Conservation (phyloP, 1,140 invertebrate species). For the Reticulitermes speratus region DNA sequence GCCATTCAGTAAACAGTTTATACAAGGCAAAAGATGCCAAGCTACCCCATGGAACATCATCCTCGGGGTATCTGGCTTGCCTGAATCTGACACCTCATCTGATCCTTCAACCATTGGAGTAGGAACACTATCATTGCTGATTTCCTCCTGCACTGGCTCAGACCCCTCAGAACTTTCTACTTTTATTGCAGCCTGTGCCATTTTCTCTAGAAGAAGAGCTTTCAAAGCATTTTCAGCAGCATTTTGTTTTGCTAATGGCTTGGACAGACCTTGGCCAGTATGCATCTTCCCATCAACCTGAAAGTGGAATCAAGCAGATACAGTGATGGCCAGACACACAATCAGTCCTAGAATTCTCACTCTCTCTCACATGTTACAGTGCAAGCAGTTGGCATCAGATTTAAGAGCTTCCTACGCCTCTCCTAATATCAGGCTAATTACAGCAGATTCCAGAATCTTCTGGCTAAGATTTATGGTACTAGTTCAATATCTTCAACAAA, state of each 20-base stretch:
- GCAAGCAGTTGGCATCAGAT: too few relatives aligned
- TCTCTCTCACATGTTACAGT: too few relatives aligned
- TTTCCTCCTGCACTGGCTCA: slow-evolving; percentile 17
- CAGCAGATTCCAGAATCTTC: too few relatives aligned
- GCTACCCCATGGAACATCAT: slow-evolving; percentile 71
- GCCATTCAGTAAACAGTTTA: slow-evolving; percentile 74
- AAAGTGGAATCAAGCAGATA: slow-evolving; percentile 33
- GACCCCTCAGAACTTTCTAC: not conserved
- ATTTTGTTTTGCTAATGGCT: slow-evolving; percentile 57
- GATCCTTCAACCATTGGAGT: not conserved
- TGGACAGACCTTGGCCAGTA: slow-evolving; percentile 54
- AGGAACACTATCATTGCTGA: not conserved
- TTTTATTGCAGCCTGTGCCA: slow-evolving; percentile 51
- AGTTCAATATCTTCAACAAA: too few relatives aligned
- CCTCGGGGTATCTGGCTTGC: slow-evolving; percentile 41
- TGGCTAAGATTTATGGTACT: too few relatives aligned
- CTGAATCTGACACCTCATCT: slow-evolving; percentile 36
- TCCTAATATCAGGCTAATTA: too few relatives aligned
- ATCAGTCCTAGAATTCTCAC: not conserved
- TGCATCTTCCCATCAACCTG: slow-evolving; percentile 56
- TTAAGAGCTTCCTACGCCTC: too few relatives aligned
- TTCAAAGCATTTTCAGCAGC: slow-evolving; percentile 73
- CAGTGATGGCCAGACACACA: not conserved
- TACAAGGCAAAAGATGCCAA: slow-evolving; percentile 72
- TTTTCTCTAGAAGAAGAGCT: slow-evolving; percentile 65